Evolutionary conservation across 2,888 invertebrate species (phyloP), one percentile per base, ranked within the genome.

Genomic region (Strigamia maritima): DNA sequence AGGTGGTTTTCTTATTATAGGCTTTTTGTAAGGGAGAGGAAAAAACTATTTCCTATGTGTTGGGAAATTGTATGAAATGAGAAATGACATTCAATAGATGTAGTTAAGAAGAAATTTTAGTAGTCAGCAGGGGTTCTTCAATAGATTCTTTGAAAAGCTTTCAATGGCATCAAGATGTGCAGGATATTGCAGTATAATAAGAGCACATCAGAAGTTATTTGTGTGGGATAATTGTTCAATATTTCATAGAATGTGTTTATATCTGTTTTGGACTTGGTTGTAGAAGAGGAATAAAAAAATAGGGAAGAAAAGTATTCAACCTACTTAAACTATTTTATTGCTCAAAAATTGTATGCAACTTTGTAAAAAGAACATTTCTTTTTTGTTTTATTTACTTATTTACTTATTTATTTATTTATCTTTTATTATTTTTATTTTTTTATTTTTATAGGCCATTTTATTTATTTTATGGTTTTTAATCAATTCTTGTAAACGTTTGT

Each of bases 341-440:
- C 60, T 65, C n/a, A 65, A 65, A 44, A 65, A 24, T 65, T 65
- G 60, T 65, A 65, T 65, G 60, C 60, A 65, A 65, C 60, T 65
- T 22, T 24, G 60, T 24, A 65, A 65, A 65, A 65, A 24, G 60
- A 65, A 19, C 22, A 65, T 65, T 65, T 65, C 22, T 65, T 65
- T 65, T 24, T 65, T 22, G 19, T 65, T 65, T 65, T n/a, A n/a
- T n/a, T n/a, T n/a, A n/a, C n/a, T n/a, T n/a, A n/a, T n/a, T n/a
- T n/a, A n/a, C n/a, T n/a, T n/a, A n/a, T n/a, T 65, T 22, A n/a
- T 65, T 65, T 44, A 44, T 44, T 44, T 44, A n/a, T 44, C 14
- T 65, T 65, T 65, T 65, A n/a, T 19, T 65, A n/a, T 22, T 65
- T 65, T 19, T 65, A 65, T 65, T 10, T 65, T 22, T 65, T 65